Evolutionary conservation across 37 sponge, comb jelly and placozoan genomes (phyloP), one percentile per base, ranked within the genome.

Genomic region (Mnemiopsis leidyi): DNA sequence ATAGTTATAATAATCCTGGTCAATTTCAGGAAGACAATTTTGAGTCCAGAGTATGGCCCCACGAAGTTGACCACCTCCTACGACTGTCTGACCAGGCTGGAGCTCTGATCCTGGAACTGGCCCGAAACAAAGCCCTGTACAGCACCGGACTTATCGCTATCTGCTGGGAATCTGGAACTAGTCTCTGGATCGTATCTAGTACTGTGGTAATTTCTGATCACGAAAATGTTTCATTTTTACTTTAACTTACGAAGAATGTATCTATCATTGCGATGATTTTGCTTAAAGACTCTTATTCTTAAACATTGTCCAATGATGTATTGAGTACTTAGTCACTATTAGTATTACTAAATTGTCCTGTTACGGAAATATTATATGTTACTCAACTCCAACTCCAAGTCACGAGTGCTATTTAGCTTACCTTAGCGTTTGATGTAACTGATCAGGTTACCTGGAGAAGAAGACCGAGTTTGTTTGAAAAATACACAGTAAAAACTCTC

Each of bases 81-180:
- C 9, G 73, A 25, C 28, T 69, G n/a, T n/a, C 73, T 5, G 73
- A 69, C 73, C 73, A 69, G 21, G 24, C 73, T 28, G 29, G 28
- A 25, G 73, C 73, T 23, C 7, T 69, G 73, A 69, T 69, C 73
- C 73, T 69, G 73, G 73, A 69, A 69, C 73, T 69, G n/a, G 73
- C 73, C 29, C 73, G 73, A 3, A 69, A 69, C 73, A 21, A 25
- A 69, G 28, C 24, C 1, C 73, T 69, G 1, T 69, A 69, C 73
- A 3, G 28, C 2, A 69, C 73, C 21, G 24, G 73, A 25, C 28
- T 69, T 69, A 69, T 69, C 24, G 24, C 21, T 28, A 3, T 21
- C 23, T 69, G 73, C n/a, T 69, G 73, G 73, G 29, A 69, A 21
- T 3, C 29, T 69, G 29, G 29, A 5, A 69, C 73, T 69, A 28